Base-by-base conservation (phyloP, 2,113 vertebrate species). In the Hoplias malabaricus region DNA sequence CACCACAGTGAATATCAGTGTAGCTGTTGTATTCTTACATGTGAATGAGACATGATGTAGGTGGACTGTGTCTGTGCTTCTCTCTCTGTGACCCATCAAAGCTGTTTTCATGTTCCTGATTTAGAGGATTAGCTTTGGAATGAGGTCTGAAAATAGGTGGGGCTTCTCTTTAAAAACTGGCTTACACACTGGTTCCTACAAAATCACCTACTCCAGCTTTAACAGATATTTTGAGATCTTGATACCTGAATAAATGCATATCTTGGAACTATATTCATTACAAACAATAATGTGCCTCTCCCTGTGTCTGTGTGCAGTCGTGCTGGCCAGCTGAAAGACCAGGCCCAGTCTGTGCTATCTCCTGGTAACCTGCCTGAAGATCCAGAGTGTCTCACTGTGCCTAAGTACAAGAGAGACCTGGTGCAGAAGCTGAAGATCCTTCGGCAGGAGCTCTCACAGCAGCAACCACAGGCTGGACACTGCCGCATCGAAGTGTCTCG, bases 401-500 rank as follows among this genome's bases (percentile, higher is more conserved):
- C 97, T 1, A 93, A 96, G 68, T 99, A 99, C 85, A 99, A 99
- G 88, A 89, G 98, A 33, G 98, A 99, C 86, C 92, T 99, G 5
- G 98, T 99, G 71, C 98, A 99, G 91, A 99, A 99, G 76, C 95
- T 99, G 0, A 99, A 99, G 91, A 96, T 96, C 90, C 91, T 99
- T 78, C 86, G 98, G 13, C 98, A 99, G 83, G 98, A 99, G 73
- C 93, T 99, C 78, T 98, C 96, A 61, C 95, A 97, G 84, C 98
- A 99, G 83, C 98, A 99, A 89, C 97, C 98, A 25, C 98, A 99
- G 88, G 97, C 97, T 0, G 98, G 98, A 54, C 98, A 99, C 75
- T 99, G 98, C 84, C 96, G 98, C 31, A 96, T 99, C 25, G 98
- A 99, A 85, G 98, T 99, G 84, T 99, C 96, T 80, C 96, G 98